Base-by-base conservation (phyloP, 2,113 vertebrate genomes). In the Calidris pygmaea region DNA sequence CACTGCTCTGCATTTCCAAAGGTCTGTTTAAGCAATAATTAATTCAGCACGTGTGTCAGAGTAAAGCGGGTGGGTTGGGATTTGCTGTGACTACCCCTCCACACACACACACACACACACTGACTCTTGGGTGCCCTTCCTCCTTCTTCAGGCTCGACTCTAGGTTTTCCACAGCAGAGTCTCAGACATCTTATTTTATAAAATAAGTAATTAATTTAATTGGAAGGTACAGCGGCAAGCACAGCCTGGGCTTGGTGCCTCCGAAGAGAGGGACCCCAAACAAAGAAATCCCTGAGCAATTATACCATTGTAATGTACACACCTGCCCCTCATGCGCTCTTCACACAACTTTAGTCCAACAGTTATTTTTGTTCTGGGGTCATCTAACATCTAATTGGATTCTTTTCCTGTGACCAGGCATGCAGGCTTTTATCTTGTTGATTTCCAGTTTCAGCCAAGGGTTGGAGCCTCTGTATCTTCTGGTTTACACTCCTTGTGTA, bases 11-110 rank as follows among this genome's bases (percentile, higher is more conserved):
- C 43, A 17, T 63, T 85, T 66, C 55, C 60, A 89, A 74, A 66
- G 39, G 15, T 3, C 72, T 67, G 24, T 62, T 85, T 50, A 63
- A 94, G 80, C 59, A 88, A 48, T 53, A 67, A 48, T 45, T 83
- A 94, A 67, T 41, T 47, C 47, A 30, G 53, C 0, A 1, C 2
- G 5, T 50, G 41, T 17, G 4, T 12, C 55, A 48, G 70, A 32
- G 34, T 7, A 50, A 50, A 80, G 75, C 45, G 35, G 43, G 35
- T 29, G 26, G 29, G 74, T 24, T 0, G 0, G 45, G 26, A 6
- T 47, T 74, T 85, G 63, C 74, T 58, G 29, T 45, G 58, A 29
- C 50, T n/a, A 14, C 34, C 47, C 3, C 20, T 41, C 29, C 16
- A 59, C 58, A 60, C 55, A 32, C 32, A n/a, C 20, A n/a, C 34